These are phyloP conservation scores for Galbula dea DNA, from an alignment of 2,113 vertebrate species.

Conservation along the genomic window DNA sequence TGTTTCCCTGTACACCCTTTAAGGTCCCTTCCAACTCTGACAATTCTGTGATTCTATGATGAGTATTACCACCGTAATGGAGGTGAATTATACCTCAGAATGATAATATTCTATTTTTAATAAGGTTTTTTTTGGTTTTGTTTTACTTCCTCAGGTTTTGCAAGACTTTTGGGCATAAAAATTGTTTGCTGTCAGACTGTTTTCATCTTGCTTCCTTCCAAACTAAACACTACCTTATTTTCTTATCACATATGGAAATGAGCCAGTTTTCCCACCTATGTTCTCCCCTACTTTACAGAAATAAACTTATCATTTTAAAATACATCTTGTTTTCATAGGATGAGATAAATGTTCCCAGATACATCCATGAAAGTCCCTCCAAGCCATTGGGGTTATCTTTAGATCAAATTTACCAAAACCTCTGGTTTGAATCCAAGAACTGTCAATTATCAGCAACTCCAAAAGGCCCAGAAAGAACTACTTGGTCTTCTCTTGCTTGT, in stretches of 20 bases:
- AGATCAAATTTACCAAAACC: not conserved
- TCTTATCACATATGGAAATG: not conserved
- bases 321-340: not conserved
- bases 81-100: not conserved
- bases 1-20: not conserved
- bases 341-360: not conserved
- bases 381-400: not conserved
- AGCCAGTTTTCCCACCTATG: not conserved
- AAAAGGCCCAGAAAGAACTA: not conserved
- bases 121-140: not conserved
- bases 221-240: not conserved
- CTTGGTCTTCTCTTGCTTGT: not conserved
- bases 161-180: not conserved
- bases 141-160: not conserved
- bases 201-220: too few species aligned
- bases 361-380: not conserved
- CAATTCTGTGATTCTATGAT: too few species aligned
- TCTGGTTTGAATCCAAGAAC: not conserved
- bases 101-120: not conserved
- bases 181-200: constrained; percentile 8
- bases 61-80: not conserved
- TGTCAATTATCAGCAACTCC: not conserved
- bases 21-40: too few species aligned
- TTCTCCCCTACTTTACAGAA: not conserved
- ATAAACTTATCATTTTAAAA: constrained; percentile 4